Evolutionary conservation across 2,113 vertebrate genomes (phyloP).

Genomic region (Orientallactaga bullata): DNA sequence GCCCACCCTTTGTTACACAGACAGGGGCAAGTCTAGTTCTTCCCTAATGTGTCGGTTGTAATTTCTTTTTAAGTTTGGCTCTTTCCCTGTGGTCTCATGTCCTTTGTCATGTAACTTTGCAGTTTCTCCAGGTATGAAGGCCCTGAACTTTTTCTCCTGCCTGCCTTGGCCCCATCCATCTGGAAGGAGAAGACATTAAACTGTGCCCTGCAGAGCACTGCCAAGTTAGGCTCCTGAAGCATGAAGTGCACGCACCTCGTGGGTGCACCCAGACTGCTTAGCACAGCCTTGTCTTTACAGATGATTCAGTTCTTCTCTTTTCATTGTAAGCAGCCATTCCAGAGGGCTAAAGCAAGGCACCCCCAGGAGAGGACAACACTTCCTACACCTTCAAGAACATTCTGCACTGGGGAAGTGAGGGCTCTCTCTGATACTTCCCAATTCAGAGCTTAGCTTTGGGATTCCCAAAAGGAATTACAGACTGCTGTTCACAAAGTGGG

Average conservation of each 20-base stretch:
- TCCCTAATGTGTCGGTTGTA: too few species aligned
- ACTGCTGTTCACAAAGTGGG: background rate
- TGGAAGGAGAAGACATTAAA: background rate
- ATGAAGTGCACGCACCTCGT: background rate
- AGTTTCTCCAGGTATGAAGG: background rate
- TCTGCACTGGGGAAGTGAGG: background rate
- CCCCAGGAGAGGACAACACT: background rate
- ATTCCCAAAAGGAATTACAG: background rate
- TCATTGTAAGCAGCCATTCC: background rate
- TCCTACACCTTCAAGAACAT: background rate
- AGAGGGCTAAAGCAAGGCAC: background rate
- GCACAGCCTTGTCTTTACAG: background rate
- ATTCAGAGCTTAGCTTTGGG: background rate
- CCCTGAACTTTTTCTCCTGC: slow-evolving; percentile 7
- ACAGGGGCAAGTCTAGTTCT: too few species aligned
- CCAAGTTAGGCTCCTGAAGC: too few species aligned
- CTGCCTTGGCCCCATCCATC: background rate
- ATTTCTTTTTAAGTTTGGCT: too few species aligned
- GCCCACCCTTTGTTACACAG: too few species aligned
- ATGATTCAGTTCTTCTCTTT: background rate
- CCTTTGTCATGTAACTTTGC: too few species aligned
- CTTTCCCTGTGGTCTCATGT: too few species aligned
- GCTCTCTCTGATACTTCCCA: too few species aligned
- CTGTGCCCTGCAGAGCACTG: rapidly evolving
- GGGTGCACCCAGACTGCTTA: background rate